phyloP scores from a whole-genome alignment of 53 echinoderm and acorn worm genomes.

The Astropecten irregularis region DNA sequence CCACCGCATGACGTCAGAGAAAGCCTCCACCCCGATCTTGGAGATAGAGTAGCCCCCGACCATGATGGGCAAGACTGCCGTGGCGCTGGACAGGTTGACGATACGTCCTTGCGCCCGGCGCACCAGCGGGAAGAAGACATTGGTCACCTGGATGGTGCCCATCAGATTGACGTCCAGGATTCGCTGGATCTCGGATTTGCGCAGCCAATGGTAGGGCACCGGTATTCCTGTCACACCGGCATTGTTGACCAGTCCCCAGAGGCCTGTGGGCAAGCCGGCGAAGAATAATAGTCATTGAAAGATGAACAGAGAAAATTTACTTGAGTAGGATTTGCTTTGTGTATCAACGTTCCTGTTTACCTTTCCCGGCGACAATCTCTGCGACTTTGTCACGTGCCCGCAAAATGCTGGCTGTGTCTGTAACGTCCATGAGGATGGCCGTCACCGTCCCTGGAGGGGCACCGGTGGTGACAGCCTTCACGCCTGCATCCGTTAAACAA shows the following conservation, averaged over 20 bases:
- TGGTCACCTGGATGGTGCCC: slow-evolving; percentile 63
- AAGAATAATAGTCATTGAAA: no score
- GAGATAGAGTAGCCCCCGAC: slow-evolving; percentile 56
- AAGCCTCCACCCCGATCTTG: slow-evolving; percentile 62
- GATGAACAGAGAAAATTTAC: neutral
- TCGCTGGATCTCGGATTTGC: slow-evolving; percentile 36
- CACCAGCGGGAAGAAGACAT: slow-evolving; percentile 62
- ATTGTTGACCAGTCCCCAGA: slow-evolving; percentile 71
- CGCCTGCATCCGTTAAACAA: slow-evolving; percentile 44
- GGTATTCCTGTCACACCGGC: slow-evolving; percentile 55
- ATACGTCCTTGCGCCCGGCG: slow-evolving; percentile 56
- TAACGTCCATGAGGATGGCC: slow-evolving; percentile 48
- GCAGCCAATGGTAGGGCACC: slow-evolving; percentile 56
- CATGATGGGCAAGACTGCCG: slow-evolving; percentile 16
- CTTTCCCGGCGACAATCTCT: slow-evolving; percentile 9
- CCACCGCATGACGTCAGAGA: slow-evolving; percentile 65
- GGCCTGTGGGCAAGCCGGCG: slow-evolving; percentile 14
- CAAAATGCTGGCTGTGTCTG: slow-evolving; percentile 39
- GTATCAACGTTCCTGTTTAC: no score
- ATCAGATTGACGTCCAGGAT: slow-evolving; percentile 63
- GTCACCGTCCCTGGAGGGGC: slow-evolving; percentile 33
- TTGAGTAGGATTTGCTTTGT: no score
- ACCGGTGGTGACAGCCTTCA: neutral
- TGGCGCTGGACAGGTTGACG: slow-evolving; percentile 56
- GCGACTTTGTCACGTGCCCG: slow-evolving; percentile 48